Evolutionary conservation across 2,113 vertebrate species (phyloP), one percentile per base, ranked within the genome.

Genomic region (Rhombomys opimus): DNA sequence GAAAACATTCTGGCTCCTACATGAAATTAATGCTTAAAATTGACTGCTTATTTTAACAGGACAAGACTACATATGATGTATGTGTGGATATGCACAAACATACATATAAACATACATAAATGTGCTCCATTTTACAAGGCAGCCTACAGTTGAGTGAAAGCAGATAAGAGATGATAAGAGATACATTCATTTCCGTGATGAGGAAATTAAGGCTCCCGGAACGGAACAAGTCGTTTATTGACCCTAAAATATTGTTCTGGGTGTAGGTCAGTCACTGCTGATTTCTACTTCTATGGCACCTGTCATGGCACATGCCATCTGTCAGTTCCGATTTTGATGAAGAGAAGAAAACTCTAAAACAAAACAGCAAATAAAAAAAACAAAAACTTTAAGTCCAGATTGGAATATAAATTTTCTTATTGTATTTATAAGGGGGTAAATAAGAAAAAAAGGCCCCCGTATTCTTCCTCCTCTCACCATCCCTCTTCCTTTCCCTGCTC

Each of bases 371-470:
- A 46, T 5, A 46, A 46, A 46, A 46, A 35, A 65, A 70, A 52
- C 70, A 4, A 87, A 30, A 70, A 54, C 22, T 52, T 91, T 73
- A 90, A 97, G 59, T 17, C 11, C 5, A 72, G 3, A 77, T 94
- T 87, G 46, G 50, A 68, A 95, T 91, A 52, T n/a, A 95, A n/a
- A 25, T 81, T n/a, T 93, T 91, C 32, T 87, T 57, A 38, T 23
- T 77, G 32, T 68, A 87, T 61, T 76, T 90, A 63, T 10, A 25
- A 76, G 61, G n/a, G 92, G 89, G 17, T 76, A 85, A 90, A 70
- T 84, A 92, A 95, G 32, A 80, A 7, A 76, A 76, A 57, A 38
- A 84, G 54, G 1, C 18, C 18, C 11, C 92, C 6, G 65, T 67
- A 89, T 46, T 0, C 7, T 11, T 41, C 54, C 84, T 63, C 65